Conservation (phyloP, 2,113 vertebrate genomes). For the Gasterosteus nipponicus region DNA sequence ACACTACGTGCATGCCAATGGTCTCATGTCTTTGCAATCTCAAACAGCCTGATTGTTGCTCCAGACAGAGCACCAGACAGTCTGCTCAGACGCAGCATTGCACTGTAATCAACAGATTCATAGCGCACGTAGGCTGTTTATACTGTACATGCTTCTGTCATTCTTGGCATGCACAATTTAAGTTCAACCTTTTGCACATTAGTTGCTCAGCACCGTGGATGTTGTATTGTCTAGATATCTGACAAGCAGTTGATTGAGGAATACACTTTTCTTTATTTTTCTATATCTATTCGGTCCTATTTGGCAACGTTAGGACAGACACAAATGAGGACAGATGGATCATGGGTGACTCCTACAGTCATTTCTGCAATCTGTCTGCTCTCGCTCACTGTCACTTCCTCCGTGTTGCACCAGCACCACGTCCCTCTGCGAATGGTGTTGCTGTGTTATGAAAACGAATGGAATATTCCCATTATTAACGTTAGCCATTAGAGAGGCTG, state of each 20-base stretch:
- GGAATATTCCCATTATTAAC: constrained; percentile 74
- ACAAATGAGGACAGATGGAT: constrained; percentile 59
- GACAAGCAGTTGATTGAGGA: neutral
- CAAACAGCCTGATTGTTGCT: constrained; percentile 29
- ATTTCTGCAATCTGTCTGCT: constrained; percentile 53
- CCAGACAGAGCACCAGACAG: constrained; percentile 14
- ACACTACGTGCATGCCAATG: neutral
- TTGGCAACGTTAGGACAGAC: constrained; percentile 32
- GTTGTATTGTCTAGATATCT: neutral
- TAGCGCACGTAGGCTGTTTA: neutral
- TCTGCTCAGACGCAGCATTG: constrained; percentile 9
- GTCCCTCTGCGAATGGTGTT: constrained; percentile 31
- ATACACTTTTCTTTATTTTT: constrained; percentile 2
- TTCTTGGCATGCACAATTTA: neutral
- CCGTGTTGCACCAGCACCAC: constrained; percentile 37
- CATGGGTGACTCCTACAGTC: constrained; percentile 48
- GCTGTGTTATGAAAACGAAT: constrained; percentile 69
- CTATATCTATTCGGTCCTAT: constrained; percentile 25
- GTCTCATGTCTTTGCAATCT: constrained; percentile 23
- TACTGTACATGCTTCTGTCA: neutral
- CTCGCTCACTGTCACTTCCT: constrained; percentile 52
- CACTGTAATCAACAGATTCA: constrained; percentile 19
- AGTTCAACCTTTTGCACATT: neutral
- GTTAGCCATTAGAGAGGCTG: constrained; percentile 71
- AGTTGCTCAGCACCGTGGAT: neutral